Base-by-base conservation (phyloP, 2,888 invertebrate species). In the Malachius bipustulatus region DNA sequence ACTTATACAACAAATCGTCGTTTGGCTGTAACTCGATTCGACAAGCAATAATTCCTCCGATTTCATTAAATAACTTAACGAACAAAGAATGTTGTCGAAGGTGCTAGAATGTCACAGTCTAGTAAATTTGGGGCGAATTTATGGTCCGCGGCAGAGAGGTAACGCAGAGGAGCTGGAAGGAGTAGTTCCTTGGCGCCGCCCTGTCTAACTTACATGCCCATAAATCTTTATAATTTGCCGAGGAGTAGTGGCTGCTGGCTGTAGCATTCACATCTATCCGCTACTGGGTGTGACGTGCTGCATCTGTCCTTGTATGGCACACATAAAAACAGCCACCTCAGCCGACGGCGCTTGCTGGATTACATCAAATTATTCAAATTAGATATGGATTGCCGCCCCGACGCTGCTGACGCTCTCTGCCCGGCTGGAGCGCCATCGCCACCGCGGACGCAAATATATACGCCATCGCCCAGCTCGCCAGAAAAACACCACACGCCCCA, bases 151-250 rank as follows among this genome's bases (percentile, higher is more conserved):
- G 39, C 42, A 42, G 45, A 46, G 48, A 45, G 42, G 47, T 50
- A 48, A 43, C 47, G 44, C 47, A 47, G 40, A 42, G 46, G 45
- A 45, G 46, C 45, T 43, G 43, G n/a, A n/a, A n/a, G n/a, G n/a
- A n/a, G n/a, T n/a, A n/a, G n/a, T n/a, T n/a, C n/a, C n/a, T n/a
- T n/a, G n/a, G n/a, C n/a, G n/a, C n/a, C 49, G 48, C 48, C 47
- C 48, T 49, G 48, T 48, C 47, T 51, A 52, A 48, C 49, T 50
- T 49, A 47, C 48, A 47, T 45, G 50, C 42, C 49, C 48, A 52
- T 52, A 52, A 52, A 52, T 52, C 52, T 51, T 51, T 51, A 49
- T 51, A 51, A 52, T 52, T 52, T 52, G 47, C 48, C 43, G 47
- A 46, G 47, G 50, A 43, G 44, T 46, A 46, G 48, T n/a, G n/a